These are phyloP conservation scores for Helicoverpa armigera DNA, from an alignment of 1,140 invertebrate species.

Conservation along the genomic window DNA sequence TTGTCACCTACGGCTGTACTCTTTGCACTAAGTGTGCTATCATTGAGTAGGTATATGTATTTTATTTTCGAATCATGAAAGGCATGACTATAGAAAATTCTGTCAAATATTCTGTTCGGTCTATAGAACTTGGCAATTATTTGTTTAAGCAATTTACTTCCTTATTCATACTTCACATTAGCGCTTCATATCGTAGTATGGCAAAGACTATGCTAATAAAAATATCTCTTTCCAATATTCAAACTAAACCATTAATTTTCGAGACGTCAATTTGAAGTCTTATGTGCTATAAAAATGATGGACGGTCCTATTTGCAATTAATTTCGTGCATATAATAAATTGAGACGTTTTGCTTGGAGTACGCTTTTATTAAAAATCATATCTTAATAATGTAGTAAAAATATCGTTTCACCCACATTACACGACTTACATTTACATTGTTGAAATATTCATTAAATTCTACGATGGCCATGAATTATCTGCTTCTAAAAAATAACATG, in stretches of 20 bases:
- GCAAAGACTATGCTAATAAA: background rate
- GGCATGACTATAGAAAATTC: no score
- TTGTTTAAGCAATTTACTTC: no score
- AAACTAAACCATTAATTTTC: slow-evolving; percentile 13
- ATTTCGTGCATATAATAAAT: slow-evolving; percentile 25
- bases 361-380: background rate
- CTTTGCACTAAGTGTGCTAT: no score
- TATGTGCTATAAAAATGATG: slow-evolving; percentile 47
- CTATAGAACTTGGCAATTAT: no score
- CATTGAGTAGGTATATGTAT: no score
- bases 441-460: slow-evolving; percentile 8
- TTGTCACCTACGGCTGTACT: no score
- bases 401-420: no score
- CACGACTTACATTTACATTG: background rate
- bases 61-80: no score
- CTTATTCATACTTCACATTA: background rate
- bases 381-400: slow-evolving; percentile 7
- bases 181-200: background rate
- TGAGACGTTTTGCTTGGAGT: background rate
- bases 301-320: slow-evolving; percentile 30
- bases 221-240: slow-evolving; percentile 45
- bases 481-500: background rate
- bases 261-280: slow-evolving; percentile 43
- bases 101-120: no score
- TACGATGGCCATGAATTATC: background rate